Evolutionary conservation across 2,888 invertebrate genomes (phyloP), one percentile per base, ranked within the genome.

Genomic region (Apotomis capreana): DNA sequence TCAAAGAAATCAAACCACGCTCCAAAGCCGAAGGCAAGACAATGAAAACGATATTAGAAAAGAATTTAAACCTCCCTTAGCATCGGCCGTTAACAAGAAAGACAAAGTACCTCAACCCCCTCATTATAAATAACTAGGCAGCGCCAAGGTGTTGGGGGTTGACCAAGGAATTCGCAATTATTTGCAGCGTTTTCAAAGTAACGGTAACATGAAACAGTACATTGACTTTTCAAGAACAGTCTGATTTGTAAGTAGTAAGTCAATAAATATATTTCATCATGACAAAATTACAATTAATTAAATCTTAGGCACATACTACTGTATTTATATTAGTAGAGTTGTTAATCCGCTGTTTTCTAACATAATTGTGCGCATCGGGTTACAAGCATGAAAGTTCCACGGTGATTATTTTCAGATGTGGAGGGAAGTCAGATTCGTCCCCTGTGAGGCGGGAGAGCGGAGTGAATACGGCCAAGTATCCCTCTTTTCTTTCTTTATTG

Each of bases 81-180:
- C 26, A 61, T 51, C 13, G 40, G 15, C 62, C 59, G 62, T 72
- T 68, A 58, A 52, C 68, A 54, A 51, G 54, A 44, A 62, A 70
- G 72, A 72, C 74, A 74, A 69, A 74, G 64, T 68, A 46, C 68
- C 26, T 2, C 57, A 40, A 52, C 51, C 55, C 57, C 63, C 72
- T 67, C 72, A 61, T 65, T 72, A 72, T 74, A 74, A 74, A 74
- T 74, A 74, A 74, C 74, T 63, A 64, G 60, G 65, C 64, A 62
- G 60, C 58, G 40, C 12, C 51, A 68, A 74, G 74, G 74, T 69
- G 69, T 69, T 72, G 49, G 74, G 69, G 74, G 68, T 69, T 69
- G 69, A 74, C 74, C 71, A 49, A 61, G 74, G 72, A 69, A 74
- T 74, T 71, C 51, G 72, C 72, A 72, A 72, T 72, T 72, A 72